Evolutionary conservation across 2,797 vertebrate genomes (phyloP), one percentile per base, ranked within the genome.

Genomic region (Hafferia zeledoni): DNA sequence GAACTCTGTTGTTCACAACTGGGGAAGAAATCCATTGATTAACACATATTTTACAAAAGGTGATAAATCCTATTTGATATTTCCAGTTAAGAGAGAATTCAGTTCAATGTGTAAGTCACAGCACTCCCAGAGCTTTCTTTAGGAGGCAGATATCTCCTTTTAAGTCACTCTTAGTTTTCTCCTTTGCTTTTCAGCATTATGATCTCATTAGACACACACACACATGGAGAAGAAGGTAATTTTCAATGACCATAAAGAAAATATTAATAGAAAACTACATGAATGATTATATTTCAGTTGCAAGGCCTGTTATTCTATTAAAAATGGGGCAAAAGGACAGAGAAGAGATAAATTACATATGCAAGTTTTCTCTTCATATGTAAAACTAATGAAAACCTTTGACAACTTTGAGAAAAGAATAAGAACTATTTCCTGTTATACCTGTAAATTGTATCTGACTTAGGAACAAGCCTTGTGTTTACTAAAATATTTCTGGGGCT

Each of bases 151-250:
- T 31, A 44, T 20, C 6, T 65, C 11, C 43, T 67, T 77, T 72
- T 28, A 75, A 35, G 4, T 4, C 24, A 56, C 1, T 10, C 2
- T n/a, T 50, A 15, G 3, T 31, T 67, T 83, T 75, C 20, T 76
- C 22, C 2, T 68, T 16, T 49, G 7, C 10, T 83, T 82, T 79
- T 79, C 43, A 72, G 37, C 31, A 76, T 41, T 9, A 8, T 63
- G 9, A n/a, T 46, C n/a, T 41, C 4, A 11, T 69, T 31, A 63
- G 15, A 50, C 23, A 61, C 9, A 35, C 5, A 57, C 13, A 70
- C 5, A 35, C 1, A 56, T 1, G 22, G 1, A 50, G 5, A 33
- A 41, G 41, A 61, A 43, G 12, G 5, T 19, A 1, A 49, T 16
- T 61, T 69, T 53, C 23, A 55, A 12, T 52, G 6, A 47, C 9